Percentiles rank a stretch among this genome's conserved stretches.
These are phyloP conservation scores for Archivesica marissinica DNA, from an alignment of 1,140 invertebrate species.

Conservation along the genomic window DNA sequence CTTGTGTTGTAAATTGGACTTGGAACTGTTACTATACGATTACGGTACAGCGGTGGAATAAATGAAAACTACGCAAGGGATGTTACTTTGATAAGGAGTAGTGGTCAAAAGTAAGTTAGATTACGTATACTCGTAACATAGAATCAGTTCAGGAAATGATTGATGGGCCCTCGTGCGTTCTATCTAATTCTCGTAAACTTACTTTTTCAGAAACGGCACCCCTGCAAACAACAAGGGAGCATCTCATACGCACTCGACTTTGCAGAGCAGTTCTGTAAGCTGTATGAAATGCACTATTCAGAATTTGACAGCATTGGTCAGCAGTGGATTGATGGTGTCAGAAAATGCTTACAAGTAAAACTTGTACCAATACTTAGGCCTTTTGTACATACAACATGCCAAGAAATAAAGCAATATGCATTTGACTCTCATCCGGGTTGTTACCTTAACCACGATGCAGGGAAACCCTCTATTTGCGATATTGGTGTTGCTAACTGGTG, in stretches of 20 bases:
- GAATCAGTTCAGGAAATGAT: too few relatives aligned
- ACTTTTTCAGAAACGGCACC: neutral
- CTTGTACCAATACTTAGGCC: conserved; percentile 9
- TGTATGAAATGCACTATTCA: conserved; percentile 2
- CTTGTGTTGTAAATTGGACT: too few relatives aligned
- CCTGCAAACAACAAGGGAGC: neutral
- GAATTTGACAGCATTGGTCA: conserved; percentile 20
- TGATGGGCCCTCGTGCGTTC: too few relatives aligned
- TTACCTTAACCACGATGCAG: neutral
- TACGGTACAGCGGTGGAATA: too few relatives aligned
- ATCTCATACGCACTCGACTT: conserved; percentile 20
- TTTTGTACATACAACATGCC: neutral
- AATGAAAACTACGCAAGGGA: too few relatives aligned
- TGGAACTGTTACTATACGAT: too few relatives aligned
- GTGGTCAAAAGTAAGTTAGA: too few relatives aligned
- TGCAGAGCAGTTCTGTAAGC: conserved; percentile 46
- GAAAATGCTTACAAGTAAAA: conserved; percentile 37
- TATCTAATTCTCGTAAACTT: too few relatives aligned
- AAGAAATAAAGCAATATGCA: conserved; percentile 12
- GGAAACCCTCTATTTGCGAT: conserved; percentile 30
- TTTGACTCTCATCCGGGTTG: conserved; percentile 26
- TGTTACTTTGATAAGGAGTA: too few relatives aligned
- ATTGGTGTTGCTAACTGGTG: neutral
- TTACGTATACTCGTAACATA: too few relatives aligned
- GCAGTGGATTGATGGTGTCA: conserved; percentile 35